Percentiles rank a stretch among this genome's conserved stretches.
Evolutionary conservation across 2,113 vertebrate species (phyloP).

Genomic region (Daphoenositta chrysoptera): DNA sequence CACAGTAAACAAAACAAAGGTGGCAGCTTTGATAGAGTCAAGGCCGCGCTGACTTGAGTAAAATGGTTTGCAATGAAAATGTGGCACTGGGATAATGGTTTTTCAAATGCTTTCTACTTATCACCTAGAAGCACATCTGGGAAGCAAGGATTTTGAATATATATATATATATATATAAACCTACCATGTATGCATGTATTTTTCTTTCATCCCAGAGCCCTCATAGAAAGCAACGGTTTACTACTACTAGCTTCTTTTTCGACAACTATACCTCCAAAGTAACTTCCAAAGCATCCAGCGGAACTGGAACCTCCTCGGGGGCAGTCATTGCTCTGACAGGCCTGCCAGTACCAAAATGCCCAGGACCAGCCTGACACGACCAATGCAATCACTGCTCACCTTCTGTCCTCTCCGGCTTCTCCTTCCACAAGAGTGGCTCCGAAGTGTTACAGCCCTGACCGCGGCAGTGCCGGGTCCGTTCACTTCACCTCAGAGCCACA

Average conservation of each 20-base stretch:
- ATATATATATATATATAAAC: not conserved
- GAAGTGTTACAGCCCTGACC: not conserved
- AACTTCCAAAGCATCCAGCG: not conserved
- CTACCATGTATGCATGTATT: not conserved
- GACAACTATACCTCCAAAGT: not conserved
- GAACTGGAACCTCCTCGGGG: not conserved
- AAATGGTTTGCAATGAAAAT: not conserved
- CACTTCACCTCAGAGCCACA: not conserved
- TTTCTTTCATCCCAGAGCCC: not conserved
- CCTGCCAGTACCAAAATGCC: not conserved
- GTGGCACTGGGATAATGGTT: not conserved
- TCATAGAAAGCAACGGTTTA: not conserved
- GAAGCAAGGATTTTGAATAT: not conserved
- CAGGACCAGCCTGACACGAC: not conserved
- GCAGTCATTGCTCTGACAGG: not conserved
- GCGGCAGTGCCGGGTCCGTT: not conserved
- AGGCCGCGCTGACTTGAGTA: not conserved
- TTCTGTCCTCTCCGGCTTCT: not conserved
- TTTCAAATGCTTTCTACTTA: not conserved
- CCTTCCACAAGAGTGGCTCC: not conserved
- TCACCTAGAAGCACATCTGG: not conserved
- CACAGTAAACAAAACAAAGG: not conserved
- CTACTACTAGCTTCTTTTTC: not conserved
- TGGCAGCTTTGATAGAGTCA: not conserved
- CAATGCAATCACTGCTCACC: conserved; percentile 1